Percentiles rank a stretch among this genome's conserved stretches.
phyloP scores from a whole-genome alignment of 2,888 invertebrate species.

The Ophioninae sp. region DNA sequence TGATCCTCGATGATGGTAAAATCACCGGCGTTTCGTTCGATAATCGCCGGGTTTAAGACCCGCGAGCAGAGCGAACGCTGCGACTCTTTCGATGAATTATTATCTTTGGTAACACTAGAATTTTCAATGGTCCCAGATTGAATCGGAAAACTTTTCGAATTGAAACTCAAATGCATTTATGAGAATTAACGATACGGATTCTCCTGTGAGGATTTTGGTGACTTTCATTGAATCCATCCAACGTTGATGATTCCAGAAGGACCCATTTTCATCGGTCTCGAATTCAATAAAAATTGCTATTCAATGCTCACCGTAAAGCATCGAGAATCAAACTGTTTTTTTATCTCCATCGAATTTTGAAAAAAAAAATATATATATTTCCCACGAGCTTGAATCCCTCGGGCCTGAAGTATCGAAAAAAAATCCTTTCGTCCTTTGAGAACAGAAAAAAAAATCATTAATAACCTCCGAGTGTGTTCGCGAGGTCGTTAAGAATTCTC shows the following conservation, averaged over 20 bases:
- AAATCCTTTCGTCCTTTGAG: neutral
- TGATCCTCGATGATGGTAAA: constrained; percentile 14
- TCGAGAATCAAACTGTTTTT: neutral
- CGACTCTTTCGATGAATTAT: constrained; percentile 46
- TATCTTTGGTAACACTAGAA: constrained; percentile 6
- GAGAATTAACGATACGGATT: constrained; percentile 48
- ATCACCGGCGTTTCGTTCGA: constrained; percentile 40
- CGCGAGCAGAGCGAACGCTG: constrained; percentile 48
- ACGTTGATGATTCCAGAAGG: neutral
- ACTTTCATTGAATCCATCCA: constrained; percentile 4
- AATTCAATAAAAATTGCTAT: constrained; percentile 2
- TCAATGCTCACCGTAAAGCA: neutral
- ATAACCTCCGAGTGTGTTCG: neutral
- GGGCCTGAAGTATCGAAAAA: neutral
- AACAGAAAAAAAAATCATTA: neutral
- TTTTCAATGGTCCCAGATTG: constrained; percentile 8
- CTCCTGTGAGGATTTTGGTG: constrained; percentile 10
- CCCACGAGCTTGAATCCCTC: neutral
- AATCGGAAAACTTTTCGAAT: constrained; percentile 41
- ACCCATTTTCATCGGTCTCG: neutral
- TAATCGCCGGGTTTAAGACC: constrained; percentile 13
- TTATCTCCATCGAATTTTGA: neutral
- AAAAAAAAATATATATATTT: neutral
- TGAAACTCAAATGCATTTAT: neutral
- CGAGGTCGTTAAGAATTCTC: neutral